Conservation (phyloP, 2,888 invertebrate genomes). For the Perdita meconis region DNA sequence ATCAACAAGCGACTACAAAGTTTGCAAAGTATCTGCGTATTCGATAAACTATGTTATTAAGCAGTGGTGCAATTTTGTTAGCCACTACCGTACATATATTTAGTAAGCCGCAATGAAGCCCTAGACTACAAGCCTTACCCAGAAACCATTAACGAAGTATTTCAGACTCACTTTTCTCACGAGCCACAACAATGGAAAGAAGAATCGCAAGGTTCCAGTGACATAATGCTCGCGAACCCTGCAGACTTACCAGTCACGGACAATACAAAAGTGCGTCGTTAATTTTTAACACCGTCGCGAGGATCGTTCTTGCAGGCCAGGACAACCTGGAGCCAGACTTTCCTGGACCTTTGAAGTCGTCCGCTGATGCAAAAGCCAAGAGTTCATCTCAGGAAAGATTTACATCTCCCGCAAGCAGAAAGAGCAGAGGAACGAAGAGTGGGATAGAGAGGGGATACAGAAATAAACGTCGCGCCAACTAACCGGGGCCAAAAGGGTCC, state of each 20-base stretch:
- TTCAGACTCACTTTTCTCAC: background rate
- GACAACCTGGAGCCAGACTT: slow-evolving; percentile 36
- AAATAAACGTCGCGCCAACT: slow-evolving; percentile 59
- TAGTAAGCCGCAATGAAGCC: too few species aligned
- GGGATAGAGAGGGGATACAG: slow-evolving; percentile 38
- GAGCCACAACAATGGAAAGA: background rate
- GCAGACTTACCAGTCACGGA: background rate
- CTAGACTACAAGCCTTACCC: too few species aligned
- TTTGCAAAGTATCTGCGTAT: too few species aligned
- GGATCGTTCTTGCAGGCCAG: slow-evolving; percentile 12
- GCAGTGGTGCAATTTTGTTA: too few species aligned
- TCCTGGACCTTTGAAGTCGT: slow-evolving; percentile 56
- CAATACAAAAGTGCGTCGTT: slow-evolving; percentile 31
- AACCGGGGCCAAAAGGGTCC: slow-evolving; percentile 62
- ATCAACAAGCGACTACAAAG: too few species aligned
- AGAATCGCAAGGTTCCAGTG: background rate
- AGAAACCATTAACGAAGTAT: background rate
- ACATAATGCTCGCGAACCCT: background rate
- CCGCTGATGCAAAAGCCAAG: slow-evolving; percentile 53
- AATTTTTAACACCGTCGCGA: slow-evolving; percentile 37
- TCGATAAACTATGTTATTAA: too few species aligned
- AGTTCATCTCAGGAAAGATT: slow-evolving; percentile 63
- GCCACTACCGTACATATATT: too few species aligned
- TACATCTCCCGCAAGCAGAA: slow-evolving; percentile 56
- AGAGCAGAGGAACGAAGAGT: slow-evolving; percentile 37